These are phyloP conservation scores for Nasonia vitripennis DNA, from an alignment of 1,140 invertebrate genomes.

Conservation along the genomic window DNA sequence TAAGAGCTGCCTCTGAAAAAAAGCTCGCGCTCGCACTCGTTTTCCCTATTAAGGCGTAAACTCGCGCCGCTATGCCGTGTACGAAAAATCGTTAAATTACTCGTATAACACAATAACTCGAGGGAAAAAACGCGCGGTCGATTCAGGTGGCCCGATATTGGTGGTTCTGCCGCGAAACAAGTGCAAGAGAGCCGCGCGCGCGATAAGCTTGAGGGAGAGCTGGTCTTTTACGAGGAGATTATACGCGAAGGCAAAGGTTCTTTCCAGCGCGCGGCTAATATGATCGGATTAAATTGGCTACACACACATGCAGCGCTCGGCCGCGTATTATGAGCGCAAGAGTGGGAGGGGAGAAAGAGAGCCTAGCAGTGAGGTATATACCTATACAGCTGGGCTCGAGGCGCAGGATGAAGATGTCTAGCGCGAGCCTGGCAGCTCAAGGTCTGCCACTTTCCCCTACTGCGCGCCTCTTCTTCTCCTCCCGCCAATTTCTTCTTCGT, in stretches of 20 bases:
- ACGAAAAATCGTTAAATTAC: conserved; percentile 42
- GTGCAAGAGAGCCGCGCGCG: background rate
- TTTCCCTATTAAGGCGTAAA: conserved; percentile 53
- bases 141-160: conserved; percentile 35
- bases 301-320: conserved; percentile 33
- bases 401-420: conserved; percentile 75
- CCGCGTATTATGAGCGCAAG: conserved; percentile 11
- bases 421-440: conserved; percentile 73
- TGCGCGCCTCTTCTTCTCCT: conserved; percentile 46
- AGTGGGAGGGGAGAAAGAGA: conserved; percentile 7
- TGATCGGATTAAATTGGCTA: conserved; percentile 54
- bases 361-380: background rate
- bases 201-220: background rate
- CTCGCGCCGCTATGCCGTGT: background rate
- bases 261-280: conserved; percentile 46
- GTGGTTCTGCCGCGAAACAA: too few relatives aligned
- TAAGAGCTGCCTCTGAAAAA: conserved; percentile 30
- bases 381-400: conserved; percentile 57
- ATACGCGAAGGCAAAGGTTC: conserved; percentile 39
- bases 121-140: conserved; percentile 8
- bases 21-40: background rate
- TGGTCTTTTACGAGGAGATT: conserved; percentile 50
- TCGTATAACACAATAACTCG: conserved; percentile 1
- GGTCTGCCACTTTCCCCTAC: conserved; percentile 74
- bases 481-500: conserved; percentile 49